A percentile compares a stretch with the other conserved stretches of the same genome.
phyloP scores from a whole-genome alignment of 2,888 invertebrate species.

The Thereva nobilitata region DNA sequence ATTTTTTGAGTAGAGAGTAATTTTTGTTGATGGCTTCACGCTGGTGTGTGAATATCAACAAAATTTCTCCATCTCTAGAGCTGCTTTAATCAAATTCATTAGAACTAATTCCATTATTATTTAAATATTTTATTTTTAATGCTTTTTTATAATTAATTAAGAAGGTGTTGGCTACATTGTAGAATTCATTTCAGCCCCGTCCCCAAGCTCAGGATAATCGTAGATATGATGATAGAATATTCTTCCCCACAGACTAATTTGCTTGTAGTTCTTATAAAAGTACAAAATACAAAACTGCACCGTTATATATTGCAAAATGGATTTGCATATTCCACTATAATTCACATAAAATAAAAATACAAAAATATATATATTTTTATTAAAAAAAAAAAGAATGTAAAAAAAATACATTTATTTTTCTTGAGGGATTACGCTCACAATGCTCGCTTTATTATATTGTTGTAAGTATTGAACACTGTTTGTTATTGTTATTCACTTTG shows the following conservation, averaged over 20 bases:
- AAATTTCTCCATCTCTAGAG: neutral
- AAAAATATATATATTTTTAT: slow-evolving; percentile 9
- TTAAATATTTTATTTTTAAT: neutral
- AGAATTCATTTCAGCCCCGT: slow-evolving; percentile 41
- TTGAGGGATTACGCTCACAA: slow-evolving; percentile 12
- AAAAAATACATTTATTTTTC: slow-evolving; percentile 18
- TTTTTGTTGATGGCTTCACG: too few species aligned
- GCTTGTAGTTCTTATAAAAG: slow-evolving; percentile 26
- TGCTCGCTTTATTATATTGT: slow-evolving; percentile 25
- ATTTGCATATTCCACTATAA: slow-evolving; percentile 12
- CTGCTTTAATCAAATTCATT: neutral
- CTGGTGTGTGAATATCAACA: neutral
- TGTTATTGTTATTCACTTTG: slow-evolving; percentile 7
- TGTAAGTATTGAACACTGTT: slow-evolving; percentile 28
- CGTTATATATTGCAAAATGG: slow-evolving; percentile 8
- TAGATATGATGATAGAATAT: slow-evolving; percentile 39
- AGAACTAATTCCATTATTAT: neutral
- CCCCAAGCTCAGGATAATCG: slow-evolving; percentile 18
- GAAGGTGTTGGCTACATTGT: slow-evolving; percentile 36
- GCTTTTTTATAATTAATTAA: slow-evolving; percentile 5
- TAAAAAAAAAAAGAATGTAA: slow-evolving; percentile 15
- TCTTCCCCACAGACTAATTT: slow-evolving; percentile 30
- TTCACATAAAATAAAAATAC: slow-evolving; percentile 4
- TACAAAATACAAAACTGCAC: slow-evolving; percentile 15
- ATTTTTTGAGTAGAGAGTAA: too few species aligned